Base-by-base conservation (phyloP, 2,797 vertebrate species). In the Antrozous pallidus region DNA sequence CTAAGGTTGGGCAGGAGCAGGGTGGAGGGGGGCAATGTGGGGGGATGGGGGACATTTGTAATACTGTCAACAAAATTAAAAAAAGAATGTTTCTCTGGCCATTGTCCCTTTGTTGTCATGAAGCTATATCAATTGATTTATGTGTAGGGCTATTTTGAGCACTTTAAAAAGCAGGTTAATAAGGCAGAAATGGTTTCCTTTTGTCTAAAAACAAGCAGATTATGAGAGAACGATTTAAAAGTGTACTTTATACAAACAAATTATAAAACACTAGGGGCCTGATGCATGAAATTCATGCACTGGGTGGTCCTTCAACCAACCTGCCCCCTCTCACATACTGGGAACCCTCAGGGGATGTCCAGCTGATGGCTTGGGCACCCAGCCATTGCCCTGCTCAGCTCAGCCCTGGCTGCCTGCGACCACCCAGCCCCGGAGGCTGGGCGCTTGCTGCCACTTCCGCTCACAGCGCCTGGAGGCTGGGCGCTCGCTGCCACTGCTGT, bases 241-340 rank as follows among this genome's bases (percentile, higher is more conserved):
- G n/a, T 17, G 93, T 93, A 88, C 36, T 87, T 88, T 91, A 67
- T 71, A 10, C 36, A 84, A 93, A 79, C 26, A 75, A 94, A 82
- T 94, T 22, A 85, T 85, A 78, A 88, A 95, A 61, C 24, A n/a
- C n/a, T n/a, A n/a, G n/a, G n/a, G n/a, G n/a, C n/a, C n/a, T n/a
- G n/a, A n/a, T n/a, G n/a, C n/a, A n/a, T n/a, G n/a, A n/a, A n/a
- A n/a, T n/a, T n/a, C n/a, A n/a, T n/a, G n/a, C n/a, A n/a, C n/a
- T n/a, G n/a, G n/a, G n/a, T n/a, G n/a, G n/a, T n/a, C n/a, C n/a
- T n/a, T n/a, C n/a, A n/a, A n/a, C n/a, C n/a, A n/a, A n/a, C n/a
- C n/a, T n/a, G n/a, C n/a, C n/a, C n/a, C n/a, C n/a, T n/a, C n/a
- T n/a, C n/a, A n/a, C n/a, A n/a, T n/a, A n/a, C n/a, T n/a, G n/a